Base-by-base conservation (phyloP, 2,888 invertebrate species). In the Prosopocoilus inquinatus region DNA sequence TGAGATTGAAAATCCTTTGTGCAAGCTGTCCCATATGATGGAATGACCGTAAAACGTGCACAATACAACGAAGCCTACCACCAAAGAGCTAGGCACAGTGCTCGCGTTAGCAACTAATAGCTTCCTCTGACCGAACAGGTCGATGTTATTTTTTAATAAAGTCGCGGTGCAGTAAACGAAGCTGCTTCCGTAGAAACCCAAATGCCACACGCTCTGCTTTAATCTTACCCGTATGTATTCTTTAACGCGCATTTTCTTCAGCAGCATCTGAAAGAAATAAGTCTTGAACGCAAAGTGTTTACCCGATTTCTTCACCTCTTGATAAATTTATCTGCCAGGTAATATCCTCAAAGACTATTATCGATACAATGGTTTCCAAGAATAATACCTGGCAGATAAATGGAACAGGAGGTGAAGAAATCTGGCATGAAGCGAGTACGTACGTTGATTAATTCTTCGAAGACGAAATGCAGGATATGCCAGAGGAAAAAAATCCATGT, bases 401-500 rank as follows among this genome's bases (percentile, higher is more conserved):
- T 46, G 28, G 15, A n/a, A 12, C 2, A 41, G 39, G n/a, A 55
- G 36, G 13, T 13, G 32, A 2, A 41, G 43, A 43, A 51, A 3
- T 35, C 4, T 50, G 33, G 28, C 9, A 34, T 35, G 12, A 33
- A 20, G n/a, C 41, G 33, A 28, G 49, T 50, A 53, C 68, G 59
- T 68, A 75, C 76, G 53, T 75, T 68, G 11, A 74, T 58, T 33
- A 64, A 65, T 41, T 65, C 61, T 56, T 73, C 71, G 53, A 75
- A 75, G 39, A 67, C 53, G 32, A 64, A 59, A 54, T 74, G 74
- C 39, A 75, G 57, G 44, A 71, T 41, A 44, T 66, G 64, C 72
- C 74, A 75, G 38, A 72, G 59, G 12, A 70, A 57, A 59, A 74
- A 69, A 33, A 73, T 60, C 76, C 75, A 76, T 9, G 72, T 72